phyloP scores from a whole-genome alignment of 2,888 invertebrate genomes.

The Deilephila elpenor region DNA sequence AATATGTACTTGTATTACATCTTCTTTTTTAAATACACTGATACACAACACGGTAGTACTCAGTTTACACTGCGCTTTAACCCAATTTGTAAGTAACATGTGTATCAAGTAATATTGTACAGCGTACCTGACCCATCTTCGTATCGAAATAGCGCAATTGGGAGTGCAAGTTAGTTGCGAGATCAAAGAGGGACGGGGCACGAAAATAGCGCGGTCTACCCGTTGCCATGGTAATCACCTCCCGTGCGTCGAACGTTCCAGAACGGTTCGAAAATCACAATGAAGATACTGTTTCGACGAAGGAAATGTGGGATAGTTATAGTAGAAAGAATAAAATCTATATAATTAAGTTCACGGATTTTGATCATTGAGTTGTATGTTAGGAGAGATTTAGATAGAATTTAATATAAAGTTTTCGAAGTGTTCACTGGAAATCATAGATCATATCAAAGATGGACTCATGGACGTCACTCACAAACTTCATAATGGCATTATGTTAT shows the following conservation, averaged over 20 bases:
- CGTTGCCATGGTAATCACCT: constrained; percentile 67
- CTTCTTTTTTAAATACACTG: neutral
- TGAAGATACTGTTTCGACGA: constrained; percentile 19
- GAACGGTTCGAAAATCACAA: constrained; percentile 21
- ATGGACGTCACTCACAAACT: too few relatives aligned
- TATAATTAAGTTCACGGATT: neutral
- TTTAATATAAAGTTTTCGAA: too few relatives aligned
- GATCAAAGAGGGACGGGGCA: constrained; percentile 42
- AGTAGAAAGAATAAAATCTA: neutral
- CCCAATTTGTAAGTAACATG: neutral
- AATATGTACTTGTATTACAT: neutral
- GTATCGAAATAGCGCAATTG: constrained; percentile 47
- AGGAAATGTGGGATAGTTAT: neutral
- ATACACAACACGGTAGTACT: too few relatives aligned
- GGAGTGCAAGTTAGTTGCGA: constrained; percentile 37
- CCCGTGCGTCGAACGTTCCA: constrained; percentile 43
- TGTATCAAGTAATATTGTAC: constrained; percentile 9
- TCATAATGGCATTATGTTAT: too few relatives aligned
- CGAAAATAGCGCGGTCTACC: constrained; percentile 56
- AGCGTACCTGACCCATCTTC: constrained; percentile 28
- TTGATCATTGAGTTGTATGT: neutral
- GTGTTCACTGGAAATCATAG: too few relatives aligned
- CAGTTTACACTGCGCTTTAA: neutral
- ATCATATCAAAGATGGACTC: too few relatives aligned
- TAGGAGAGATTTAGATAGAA: too few relatives aligned